These are phyloP conservation scores for Melanotaenia pygmaea DNA, from an alignment of 2,797 vertebrate genomes.

Conservation along the genomic window DNA sequence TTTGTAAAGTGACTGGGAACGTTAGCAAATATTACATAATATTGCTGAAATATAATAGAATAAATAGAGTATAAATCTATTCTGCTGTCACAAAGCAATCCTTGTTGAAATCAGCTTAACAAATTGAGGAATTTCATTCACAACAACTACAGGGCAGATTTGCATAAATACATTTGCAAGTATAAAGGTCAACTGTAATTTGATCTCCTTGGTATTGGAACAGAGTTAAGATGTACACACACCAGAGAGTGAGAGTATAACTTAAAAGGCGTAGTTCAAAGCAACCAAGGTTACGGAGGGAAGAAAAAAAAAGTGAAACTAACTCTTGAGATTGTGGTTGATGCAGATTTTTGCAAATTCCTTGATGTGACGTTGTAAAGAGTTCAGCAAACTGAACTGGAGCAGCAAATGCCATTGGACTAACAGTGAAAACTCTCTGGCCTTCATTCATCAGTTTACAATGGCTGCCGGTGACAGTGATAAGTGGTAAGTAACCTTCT, in stretches of 20 bases:
- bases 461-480: slow-evolving; percentile 38
- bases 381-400: background rate
- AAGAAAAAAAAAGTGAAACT: background rate
- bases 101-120: slow-evolving; percentile 7
- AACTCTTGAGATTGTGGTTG: background rate
- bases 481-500: slow-evolving; percentile 28
- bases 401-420: background rate
- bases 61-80: slow-evolving; percentile 3
- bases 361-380: background rate
- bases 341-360: background rate
- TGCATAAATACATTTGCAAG: slow-evolving; percentile 24
- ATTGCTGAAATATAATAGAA: background rate
- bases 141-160: slow-evolving; percentile 9
- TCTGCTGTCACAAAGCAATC: background rate
- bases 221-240: slow-evolving; percentile 32
- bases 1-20: background rate
- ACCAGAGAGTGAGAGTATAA: slow-evolving; percentile 12
- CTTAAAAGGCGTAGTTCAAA: background rate
- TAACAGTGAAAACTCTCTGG: slow-evolving; percentile 3
- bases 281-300: background rate
- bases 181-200: slow-evolving; percentile 49
- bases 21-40: background rate
- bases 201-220: slow-evolving; percentile 17
- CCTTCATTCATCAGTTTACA: background rate
- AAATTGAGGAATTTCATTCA: slow-evolving; percentile 8